Percentiles rank a stretch among this genome's conserved stretches.
Evolutionary conservation across 2,113 vertebrate genomes (phyloP).

Genomic region (Ginglymostoma cirratum): DNA sequence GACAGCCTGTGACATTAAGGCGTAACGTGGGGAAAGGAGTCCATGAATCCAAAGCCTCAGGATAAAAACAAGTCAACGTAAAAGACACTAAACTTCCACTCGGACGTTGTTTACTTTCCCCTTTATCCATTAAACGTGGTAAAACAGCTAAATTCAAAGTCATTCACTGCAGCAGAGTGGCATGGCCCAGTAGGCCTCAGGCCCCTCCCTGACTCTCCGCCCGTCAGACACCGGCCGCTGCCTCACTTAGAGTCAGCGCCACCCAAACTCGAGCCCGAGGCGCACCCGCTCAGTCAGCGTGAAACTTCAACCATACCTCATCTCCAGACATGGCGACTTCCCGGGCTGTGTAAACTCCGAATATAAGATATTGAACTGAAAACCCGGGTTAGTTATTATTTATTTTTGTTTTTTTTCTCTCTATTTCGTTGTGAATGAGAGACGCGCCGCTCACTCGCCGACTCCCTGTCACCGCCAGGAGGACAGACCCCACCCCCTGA

Average conservation of each 20-base stretch:
- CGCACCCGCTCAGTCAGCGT: background rate
- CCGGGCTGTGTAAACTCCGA: background rate
- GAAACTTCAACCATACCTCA: conserved; percentile 13
- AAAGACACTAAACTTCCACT: too few species aligned
- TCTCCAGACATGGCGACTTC: conserved; percentile 15
- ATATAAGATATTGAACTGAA: background rate
- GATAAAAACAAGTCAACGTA: background rate
- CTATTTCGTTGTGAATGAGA: background rate
- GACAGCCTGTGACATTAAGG: background rate
- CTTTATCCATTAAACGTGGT: background rate
- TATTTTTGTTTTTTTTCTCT: too few species aligned
- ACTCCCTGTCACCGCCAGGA: background rate
- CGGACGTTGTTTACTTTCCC: too few species aligned
- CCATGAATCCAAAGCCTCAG: background rate
- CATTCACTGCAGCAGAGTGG: background rate
- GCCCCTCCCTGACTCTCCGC: background rate
- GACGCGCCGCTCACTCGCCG: background rate
- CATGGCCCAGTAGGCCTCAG: background rate
- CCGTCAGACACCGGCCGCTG: background rate
- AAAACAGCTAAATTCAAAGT: background rate
- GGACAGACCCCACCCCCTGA: background rate
- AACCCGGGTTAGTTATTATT: background rate
- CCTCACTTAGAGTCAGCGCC: background rate
- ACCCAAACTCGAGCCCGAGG: background rate
- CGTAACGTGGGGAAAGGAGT: background rate